These are phyloP conservation scores for Phaedon cochleariae DNA, from an alignment of 2,888 invertebrate genomes.

Conservation along the genomic window DNA sequence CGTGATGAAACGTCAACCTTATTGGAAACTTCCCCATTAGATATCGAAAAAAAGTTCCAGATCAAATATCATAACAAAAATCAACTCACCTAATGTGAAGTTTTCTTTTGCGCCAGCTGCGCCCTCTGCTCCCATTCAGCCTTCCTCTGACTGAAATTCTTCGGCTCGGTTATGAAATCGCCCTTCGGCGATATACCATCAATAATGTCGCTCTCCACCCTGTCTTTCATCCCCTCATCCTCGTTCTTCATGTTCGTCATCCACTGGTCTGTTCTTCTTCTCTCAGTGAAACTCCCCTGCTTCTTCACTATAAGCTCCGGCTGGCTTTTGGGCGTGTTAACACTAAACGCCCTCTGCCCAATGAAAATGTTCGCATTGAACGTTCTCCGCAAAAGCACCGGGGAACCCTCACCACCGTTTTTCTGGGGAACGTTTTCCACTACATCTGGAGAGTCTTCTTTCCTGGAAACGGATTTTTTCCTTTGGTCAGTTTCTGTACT, in stretches of 20 bases:
- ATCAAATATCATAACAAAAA: too few relatives aligned
- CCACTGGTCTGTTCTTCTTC: constrained; percentile 57
- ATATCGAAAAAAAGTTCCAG: too few relatives aligned
- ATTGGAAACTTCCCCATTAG: too few relatives aligned
- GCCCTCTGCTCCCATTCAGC: constrained; percentile 83
- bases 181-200: constrained; percentile 48
- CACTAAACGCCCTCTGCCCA: constrained; percentile 53
- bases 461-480: too few relatives aligned
- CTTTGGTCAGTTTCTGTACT: too few relatives aligned
- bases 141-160: constrained; percentile 77
- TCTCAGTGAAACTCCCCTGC: constrained; percentile 52
- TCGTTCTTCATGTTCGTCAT: constrained; percentile 50
- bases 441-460: too few relatives aligned
- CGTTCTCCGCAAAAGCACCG: constrained; percentile 54
- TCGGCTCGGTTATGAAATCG: constrained; percentile 66
- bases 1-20: too few relatives aligned
- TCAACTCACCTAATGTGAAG: constrained; percentile 30
- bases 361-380: constrained; percentile 51
- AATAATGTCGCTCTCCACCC: constrained; percentile 44
- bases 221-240: constrained; percentile 44
- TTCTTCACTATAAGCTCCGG: constrained; percentile 54
- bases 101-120: constrained; percentile 74
- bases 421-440: too few relatives aligned
- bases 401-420: too few relatives aligned
- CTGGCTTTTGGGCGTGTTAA: constrained; percentile 50